Evolutionary conservation across 1,140 invertebrate genomes (phyloP).

Genomic region (Diachasmimorpha longicaudata): DNA sequence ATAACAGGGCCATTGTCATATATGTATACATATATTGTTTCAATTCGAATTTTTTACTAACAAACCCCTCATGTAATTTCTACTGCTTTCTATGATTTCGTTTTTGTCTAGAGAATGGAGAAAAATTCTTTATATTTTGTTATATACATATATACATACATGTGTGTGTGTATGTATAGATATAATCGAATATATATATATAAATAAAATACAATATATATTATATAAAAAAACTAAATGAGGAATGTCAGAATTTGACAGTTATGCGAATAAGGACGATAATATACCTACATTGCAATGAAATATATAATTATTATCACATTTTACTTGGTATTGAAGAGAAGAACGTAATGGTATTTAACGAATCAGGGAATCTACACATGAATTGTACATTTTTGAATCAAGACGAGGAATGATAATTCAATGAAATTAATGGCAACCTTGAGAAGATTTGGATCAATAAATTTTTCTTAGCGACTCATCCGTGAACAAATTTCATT

Average conservation of each 20-base stretch:
- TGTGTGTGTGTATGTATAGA: too few species aligned
- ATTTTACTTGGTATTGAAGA: conserved; percentile 45
- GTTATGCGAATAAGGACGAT: conserved; percentile 39
- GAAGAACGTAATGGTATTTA: background rate
- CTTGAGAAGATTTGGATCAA: too few species aligned
- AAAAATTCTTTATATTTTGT: conserved; percentile 37
- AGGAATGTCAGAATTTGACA: conserved; percentile 40
- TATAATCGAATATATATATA: too few species aligned
- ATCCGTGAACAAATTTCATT: background rate
- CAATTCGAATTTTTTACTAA: conserved; percentile 28
- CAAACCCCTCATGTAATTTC: conserved; percentile 33
- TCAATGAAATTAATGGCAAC: background rate
- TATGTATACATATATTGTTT: conserved; percentile 22
- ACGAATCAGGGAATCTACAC: background rate
- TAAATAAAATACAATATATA: too few species aligned
- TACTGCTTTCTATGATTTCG: conserved; percentile 32
- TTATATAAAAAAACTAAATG: conserved; percentile 35
- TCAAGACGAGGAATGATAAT: background rate
- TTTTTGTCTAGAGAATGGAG: conserved; percentile 32
- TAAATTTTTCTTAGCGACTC: too few species aligned
- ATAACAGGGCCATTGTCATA: background rate
- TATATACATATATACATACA: too few species aligned
- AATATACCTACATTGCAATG: conserved; percentile 28
- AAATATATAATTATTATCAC: conserved; percentile 37
- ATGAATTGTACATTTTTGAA: background rate